These are phyloP conservation scores for Drosophila parvula DNA, from an alignment of 1,140 invertebrate species.

Conservation along the genomic window DNA sequence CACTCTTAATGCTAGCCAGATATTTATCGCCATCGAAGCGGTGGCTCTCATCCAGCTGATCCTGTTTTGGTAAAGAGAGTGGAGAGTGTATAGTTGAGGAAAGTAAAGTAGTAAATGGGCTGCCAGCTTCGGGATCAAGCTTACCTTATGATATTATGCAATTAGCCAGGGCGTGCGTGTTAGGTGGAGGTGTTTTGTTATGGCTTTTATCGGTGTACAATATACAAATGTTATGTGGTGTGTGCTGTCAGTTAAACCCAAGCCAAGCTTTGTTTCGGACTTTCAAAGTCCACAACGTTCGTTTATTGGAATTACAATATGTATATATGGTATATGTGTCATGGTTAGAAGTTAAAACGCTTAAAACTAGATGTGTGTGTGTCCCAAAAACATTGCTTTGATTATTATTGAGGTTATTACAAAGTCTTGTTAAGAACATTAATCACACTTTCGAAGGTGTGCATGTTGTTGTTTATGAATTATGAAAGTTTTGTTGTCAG, in stretches of 20 bases:
- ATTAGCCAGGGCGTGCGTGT: too few species aligned
- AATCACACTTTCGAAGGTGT: constrained; percentile 49
- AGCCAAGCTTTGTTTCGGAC: constrained; percentile 48
- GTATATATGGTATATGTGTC: constrained; percentile 37
- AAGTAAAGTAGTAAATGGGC: not conserved
- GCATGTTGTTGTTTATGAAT: constrained; percentile 20
- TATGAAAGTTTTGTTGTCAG: constrained; percentile 1
- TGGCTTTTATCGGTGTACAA: constrained; percentile 9
- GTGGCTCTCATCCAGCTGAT: constrained; percentile 80
- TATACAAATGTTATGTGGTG: constrained; percentile 17
- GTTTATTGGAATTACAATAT: constrained; percentile 55
- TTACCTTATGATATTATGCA: not conserved
- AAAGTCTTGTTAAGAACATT: constrained; percentile 62
- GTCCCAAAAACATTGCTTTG: constrained; percentile 35
- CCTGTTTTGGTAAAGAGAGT: constrained; percentile 51
- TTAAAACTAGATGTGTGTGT: constrained; percentile 50
- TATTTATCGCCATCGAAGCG: constrained; percentile 83
- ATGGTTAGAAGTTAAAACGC: constrained; percentile 59
- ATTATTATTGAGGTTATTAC: constrained; percentile 39
- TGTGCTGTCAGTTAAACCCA: constrained; percentile 47
- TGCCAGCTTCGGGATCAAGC: not conserved
- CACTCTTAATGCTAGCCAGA: constrained; percentile 72
- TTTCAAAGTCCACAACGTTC: constrained; percentile 55
- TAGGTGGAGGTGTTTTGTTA: constrained; percentile 9
- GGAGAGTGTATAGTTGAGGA: not conserved